Conservation (phyloP, 2,113 vertebrate genomes). For the Pteronura brasiliensis region DNA sequence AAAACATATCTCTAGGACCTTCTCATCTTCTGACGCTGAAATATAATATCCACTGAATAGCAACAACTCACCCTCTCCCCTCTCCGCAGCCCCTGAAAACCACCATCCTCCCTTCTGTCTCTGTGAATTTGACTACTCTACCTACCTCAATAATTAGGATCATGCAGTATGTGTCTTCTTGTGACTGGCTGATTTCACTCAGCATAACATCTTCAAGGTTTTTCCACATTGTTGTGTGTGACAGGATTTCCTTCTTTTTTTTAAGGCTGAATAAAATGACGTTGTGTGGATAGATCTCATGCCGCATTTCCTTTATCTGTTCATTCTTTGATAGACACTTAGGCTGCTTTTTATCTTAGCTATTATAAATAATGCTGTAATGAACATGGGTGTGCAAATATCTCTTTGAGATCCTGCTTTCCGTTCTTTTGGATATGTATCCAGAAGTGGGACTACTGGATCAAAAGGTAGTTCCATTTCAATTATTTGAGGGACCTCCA, state of each 20-base stretch:
- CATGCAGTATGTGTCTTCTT: not conserved
- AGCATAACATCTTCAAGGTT: not conserved
- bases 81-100: not conserved
- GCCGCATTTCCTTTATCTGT: not conserved
- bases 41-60: not conserved
- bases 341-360: not conserved
- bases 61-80: not conserved
- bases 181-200: not conserved
- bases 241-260: not conserved
- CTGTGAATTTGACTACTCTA: not conserved
- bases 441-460: not conserved
- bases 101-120: too few relatives aligned
- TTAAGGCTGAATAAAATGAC: not conserved
- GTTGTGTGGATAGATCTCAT: not conserved
- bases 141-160: not conserved
- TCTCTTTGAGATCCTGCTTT: not conserved
- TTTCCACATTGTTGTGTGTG: not conserved
- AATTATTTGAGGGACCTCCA: not conserved
- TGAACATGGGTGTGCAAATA: not conserved
- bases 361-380: not conserved
- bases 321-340: not conserved
- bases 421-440: not conserved
- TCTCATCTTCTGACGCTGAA: not conserved
- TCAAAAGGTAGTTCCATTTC: not conserved
- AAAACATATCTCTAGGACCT: not conserved